These are phyloP conservation scores for Tragelaphus strepsiceros DNA, from an alignment of 2,113 vertebrate genomes.

Conservation along the genomic window DNA sequence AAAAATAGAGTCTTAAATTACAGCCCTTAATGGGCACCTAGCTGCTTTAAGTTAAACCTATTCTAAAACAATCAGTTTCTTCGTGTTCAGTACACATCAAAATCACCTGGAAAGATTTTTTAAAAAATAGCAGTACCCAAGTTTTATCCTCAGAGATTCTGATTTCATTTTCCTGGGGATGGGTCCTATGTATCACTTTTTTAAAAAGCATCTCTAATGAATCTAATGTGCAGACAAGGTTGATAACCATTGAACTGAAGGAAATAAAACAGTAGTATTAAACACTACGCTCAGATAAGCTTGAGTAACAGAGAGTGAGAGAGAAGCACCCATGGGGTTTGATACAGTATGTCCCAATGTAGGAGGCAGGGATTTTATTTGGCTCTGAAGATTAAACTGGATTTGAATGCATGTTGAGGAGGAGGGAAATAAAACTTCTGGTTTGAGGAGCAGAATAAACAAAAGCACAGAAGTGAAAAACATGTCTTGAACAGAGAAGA, in stretches of 20 bases:
- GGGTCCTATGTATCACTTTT: background rate
- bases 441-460: background rate
- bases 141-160: background rate
- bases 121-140: background rate
- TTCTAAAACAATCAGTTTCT: background rate
- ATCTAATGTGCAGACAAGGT: background rate
- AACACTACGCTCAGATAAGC: background rate
- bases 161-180: background rate
- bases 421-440: background rate
- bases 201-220: background rate
- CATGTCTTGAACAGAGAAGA: background rate
- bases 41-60: background rate
- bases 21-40: background rate
- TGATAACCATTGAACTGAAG: background rate
- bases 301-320: background rate
- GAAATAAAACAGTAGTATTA: background rate
- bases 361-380: background rate
- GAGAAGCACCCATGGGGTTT: accelerated
- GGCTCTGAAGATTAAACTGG: background rate
- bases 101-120: background rate
- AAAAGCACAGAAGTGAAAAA: background rate
- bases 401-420: background rate
- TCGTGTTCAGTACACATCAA: background rate
- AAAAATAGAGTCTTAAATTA: background rate
- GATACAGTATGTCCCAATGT: accelerated